Base-by-base conservation (phyloP, 30 jellyfish, hydroid and myxozoan species). In the Cassiopea andromeda region DNA sequence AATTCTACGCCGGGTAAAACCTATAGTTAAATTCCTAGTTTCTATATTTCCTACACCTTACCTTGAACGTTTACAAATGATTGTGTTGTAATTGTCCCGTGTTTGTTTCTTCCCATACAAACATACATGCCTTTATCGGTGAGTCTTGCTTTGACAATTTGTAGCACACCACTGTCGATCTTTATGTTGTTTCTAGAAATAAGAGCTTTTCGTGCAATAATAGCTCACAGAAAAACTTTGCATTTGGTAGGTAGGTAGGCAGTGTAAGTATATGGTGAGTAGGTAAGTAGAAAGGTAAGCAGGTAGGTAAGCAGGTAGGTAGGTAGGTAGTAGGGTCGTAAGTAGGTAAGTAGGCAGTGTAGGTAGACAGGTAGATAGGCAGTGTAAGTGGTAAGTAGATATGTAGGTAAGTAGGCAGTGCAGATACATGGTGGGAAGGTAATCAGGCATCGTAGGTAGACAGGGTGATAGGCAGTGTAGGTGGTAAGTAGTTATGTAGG, bases 81-180 rank as follows among this genome's bases (percentile, higher is more conserved):
- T 46, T 96, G 92, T 45, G 92, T 87, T 18, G 97, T 90, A 64
- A 94, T 86, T 27, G 98, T 48, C 44, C 96, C 96, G 69, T 67
- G 91, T 10, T n/a, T 45, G 83, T 94, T 94, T 69, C 89, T 72
- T 4, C 97, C 98, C 84, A 94, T 78, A 49, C 97, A 90, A 27
- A 87, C 83, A 58, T 94, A 94, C 90, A 94, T 94, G 60, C 98
- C 98, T 68, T 78, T 86, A 77, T 94, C 98, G 7, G 18, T 27
- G 54, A 46, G 87, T 45, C 89, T 72, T 1, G 91, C 97, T 48
- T 84, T 82, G 2, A 54, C 9, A 7, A 90, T 59, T 45, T 77
- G 77, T 83, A 90, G 17, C 1, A 77, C 90, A 46, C 90, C 69
- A 27, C 74, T 44, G 70, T 75, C 80, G 66, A 83, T 66, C 82